These are phyloP conservation scores for Tetragnatha versicolor DNA, from an alignment of 1,140 invertebrate species.

Conservation along the genomic window DNA sequence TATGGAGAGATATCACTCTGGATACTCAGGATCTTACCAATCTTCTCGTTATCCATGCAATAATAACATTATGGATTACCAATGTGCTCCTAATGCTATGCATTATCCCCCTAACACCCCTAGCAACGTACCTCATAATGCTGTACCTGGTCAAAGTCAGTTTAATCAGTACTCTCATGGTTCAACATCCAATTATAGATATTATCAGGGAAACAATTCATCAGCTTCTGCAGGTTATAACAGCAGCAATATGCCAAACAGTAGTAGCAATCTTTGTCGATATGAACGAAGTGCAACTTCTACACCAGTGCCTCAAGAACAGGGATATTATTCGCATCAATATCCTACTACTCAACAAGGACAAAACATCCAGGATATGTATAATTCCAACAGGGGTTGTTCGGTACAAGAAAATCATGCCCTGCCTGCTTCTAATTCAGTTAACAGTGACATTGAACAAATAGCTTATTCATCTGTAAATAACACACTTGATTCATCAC, in stretches of 20 bases:
- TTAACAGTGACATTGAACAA: slow-evolving; percentile 3
- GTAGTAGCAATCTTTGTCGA: slow-evolving; percentile 33
- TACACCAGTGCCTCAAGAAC: slow-evolving; percentile 46
- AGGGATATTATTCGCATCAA: slow-evolving; percentile 46
- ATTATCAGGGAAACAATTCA: slow-evolving; percentile 42
- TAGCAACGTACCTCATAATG: slow-evolving; percentile 23
- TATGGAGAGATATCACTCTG: slow-evolving; percentile 32
- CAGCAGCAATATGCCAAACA: slow-evolving; percentile 1
- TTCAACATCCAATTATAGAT: slow-evolving; percentile 38
- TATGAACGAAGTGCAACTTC: slow-evolving; percentile 44
- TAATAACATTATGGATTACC: slow-evolving; percentile 35
- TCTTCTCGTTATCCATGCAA: slow-evolving; percentile 30
- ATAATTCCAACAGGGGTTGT: slow-evolving; percentile 12
- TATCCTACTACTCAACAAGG: slow-evolving; percentile 27
- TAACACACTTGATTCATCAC: not conserved
- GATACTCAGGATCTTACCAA: slow-evolving; percentile 33
- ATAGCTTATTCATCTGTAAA: slow-evolving; percentile 1
- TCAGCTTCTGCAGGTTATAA: slow-evolving; percentile 16
- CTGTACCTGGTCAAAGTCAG: slow-evolving; percentile 20
- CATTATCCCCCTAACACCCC: slow-evolving; percentile 13
- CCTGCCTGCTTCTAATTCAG: not conserved
- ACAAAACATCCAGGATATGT: slow-evolving; percentile 28
- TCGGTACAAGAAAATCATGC: slow-evolving; percentile 12
- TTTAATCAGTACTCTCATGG: slow-evolving; percentile 42
- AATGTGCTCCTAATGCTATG: slow-evolving; percentile 30